Conservation (phyloP, 2,888 invertebrate genomes). For the Drosophila ustulata region DNA sequence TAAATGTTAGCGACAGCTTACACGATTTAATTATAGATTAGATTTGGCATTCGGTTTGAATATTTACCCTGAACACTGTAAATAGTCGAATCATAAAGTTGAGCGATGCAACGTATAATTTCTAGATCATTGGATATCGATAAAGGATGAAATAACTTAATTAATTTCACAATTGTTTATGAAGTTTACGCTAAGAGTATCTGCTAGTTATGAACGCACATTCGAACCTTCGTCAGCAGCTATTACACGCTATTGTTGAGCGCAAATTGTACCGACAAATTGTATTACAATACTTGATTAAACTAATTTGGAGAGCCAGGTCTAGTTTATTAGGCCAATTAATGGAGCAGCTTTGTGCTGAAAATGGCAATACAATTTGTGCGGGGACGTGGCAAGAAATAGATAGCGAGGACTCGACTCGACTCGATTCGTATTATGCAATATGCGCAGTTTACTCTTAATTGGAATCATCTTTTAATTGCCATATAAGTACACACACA, state of each 20-base stretch:
- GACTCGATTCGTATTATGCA: slow-evolving; percentile 21
- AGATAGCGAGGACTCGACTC: slow-evolving; percentile 7
- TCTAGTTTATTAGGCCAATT: slow-evolving; percentile 60
- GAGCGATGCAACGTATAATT: not conserved
- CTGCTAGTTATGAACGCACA: not conserved
- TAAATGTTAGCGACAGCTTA: slow-evolving; percentile 56
- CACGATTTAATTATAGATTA: slow-evolving; percentile 79
- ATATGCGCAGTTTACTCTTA: slow-evolving; percentile 56
- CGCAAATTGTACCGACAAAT: slow-evolving; percentile 7
- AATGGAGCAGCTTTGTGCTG: slow-evolving; percentile 37
- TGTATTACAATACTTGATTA: slow-evolving; percentile 51
- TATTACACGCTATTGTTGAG: not conserved
- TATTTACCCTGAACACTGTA: not conserved
- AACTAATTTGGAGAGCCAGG: slow-evolving; percentile 46
- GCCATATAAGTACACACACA: slow-evolving; percentile 51
- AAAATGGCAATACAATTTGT: slow-evolving; percentile 37
- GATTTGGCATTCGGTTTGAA: slow-evolving; percentile 4
- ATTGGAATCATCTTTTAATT: slow-evolving; percentile 78
- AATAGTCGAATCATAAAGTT: not conserved
- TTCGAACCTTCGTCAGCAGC: not conserved
- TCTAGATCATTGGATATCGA: too few relatives aligned
- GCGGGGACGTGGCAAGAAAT: slow-evolving; percentile 13
- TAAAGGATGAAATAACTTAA: not conserved
- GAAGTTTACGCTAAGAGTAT: not conserved
- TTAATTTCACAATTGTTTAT: not conserved